These are phyloP conservation scores for Drosophila bifasciata DNA, from an alignment of 1,140 invertebrate genomes.

Conservation along the genomic window DNA sequence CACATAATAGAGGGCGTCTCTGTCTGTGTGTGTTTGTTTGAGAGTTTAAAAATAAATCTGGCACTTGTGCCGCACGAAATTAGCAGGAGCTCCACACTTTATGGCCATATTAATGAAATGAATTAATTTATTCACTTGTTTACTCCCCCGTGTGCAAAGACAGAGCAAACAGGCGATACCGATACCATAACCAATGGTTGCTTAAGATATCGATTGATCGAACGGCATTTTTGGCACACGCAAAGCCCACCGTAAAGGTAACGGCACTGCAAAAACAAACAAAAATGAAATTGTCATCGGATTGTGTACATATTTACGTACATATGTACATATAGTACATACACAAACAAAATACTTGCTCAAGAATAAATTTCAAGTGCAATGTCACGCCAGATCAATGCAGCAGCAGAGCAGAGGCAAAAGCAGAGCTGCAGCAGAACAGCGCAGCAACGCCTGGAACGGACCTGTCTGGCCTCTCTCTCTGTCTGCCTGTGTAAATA, in stretches of 20 bases:
- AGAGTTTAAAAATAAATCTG: conserved; percentile 65
- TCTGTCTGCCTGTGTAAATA: too few species aligned
- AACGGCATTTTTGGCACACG: conserved; percentile 18
- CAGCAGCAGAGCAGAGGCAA: conserved; percentile 5
- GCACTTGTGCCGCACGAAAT: conserved; percentile 42
- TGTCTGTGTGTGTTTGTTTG: conserved; percentile 20
- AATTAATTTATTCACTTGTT: conserved; percentile 74
- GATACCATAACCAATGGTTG: conserved; percentile 6
- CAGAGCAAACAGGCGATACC: conserved; percentile 22
- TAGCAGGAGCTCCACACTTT: conserved; percentile 40
- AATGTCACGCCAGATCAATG: conserved; percentile 57
- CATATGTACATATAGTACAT: background rate
- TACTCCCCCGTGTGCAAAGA: conserved; percentile 28
- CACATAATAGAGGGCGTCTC: too few species aligned
- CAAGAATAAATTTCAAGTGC: conserved; percentile 63
- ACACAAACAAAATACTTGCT: conserved; percentile 20
- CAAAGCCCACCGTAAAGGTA: conserved; percentile 1
- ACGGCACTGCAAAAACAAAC: conserved; percentile 14
- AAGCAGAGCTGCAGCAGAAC: conserved; percentile 29
- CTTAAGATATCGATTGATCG: conserved; percentile 13
- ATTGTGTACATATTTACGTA: conserved; percentile 4
- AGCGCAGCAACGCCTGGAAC: background rate
- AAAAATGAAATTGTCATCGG: conserved; percentile 3
- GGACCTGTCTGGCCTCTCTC: too few species aligned
- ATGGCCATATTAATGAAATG: conserved; percentile 53